Base-by-base conservation (phyloP, 2,888 invertebrate genomes). In the Terebella lapidaria region DNA sequence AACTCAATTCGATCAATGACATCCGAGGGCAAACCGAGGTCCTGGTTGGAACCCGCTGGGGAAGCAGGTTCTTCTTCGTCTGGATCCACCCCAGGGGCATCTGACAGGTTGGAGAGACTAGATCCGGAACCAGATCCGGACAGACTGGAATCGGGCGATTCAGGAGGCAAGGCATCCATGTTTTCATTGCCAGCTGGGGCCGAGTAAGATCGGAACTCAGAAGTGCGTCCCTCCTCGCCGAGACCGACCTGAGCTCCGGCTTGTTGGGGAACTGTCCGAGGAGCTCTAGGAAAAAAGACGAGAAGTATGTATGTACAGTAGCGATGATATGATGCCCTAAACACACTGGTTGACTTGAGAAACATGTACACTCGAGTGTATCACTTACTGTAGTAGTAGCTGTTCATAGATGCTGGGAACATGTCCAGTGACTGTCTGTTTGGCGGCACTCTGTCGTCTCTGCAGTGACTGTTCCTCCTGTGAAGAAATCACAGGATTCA, bases 391-490 rank as follows among this genome's bases (percentile, higher is more conserved):
- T 10, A 20, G 18, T 24, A 49, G 49, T 5, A 76, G 64, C 58
- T 75, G 73, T 61, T 75, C 73, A 62, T 73, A 71, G 55, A 76
- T 62, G 35, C 74, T 71, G 0, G 76, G 76, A 18, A 70, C 63
- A 54, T 71, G 69, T 3, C 76, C 75, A 26, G 71, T 65, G 4
- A 78, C 75, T 18, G 74, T 72, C 22, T 75, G 73, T 54, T 73
- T 75, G 15, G 77, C 77, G 18, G 74, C 74, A 68, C 74, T 74
- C 35, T 74, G 72, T 58, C 78, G 62, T 59, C 77, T 62, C 49
- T 69, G 70, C 54, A 72, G 52, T 1, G 77, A 77, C 58, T 70
- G 76, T 59, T 74, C 74, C 66, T 77, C 76, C 76, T 77, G 64
- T 0, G 67, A 58, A 57, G 20, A n/a, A n/a, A n/a, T n/a, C n/a